Percentiles rank a stretch among this genome's conserved stretches.
These are phyloP conservation scores for Hydractinia echinata DNA, from an alignment of 30 jellyfish, hydroid and myxozoan genomes.

Conservation along the genomic window DNA sequence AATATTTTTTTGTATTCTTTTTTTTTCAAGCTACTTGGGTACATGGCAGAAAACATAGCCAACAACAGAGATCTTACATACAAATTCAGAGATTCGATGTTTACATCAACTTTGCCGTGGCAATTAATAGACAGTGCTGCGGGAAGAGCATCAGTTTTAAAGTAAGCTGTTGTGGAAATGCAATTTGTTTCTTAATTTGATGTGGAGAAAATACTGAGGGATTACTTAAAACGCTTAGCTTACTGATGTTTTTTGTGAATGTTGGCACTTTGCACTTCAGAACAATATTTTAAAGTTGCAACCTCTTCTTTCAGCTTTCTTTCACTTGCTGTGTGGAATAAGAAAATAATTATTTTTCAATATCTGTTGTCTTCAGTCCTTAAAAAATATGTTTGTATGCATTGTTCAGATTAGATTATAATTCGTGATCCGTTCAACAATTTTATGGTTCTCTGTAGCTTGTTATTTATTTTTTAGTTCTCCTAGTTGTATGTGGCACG, in stretches of 20 bases:
- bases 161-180: slow-evolving; percentile 34
- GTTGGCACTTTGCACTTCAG: neutral
- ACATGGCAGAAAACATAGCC: slow-evolving; percentile 47
- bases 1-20: neutral
- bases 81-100: slow-evolving; percentile 82
- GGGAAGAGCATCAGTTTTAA: slow-evolving; percentile 59
- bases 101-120: slow-evolving; percentile 74
- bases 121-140: slow-evolving; percentile 89
- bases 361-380: too few species aligned
- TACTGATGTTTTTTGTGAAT: neutral
- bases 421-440: neutral
- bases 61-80: slow-evolving; percentile 36
- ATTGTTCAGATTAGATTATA: too few species aligned
- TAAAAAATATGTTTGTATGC: too few species aligned
- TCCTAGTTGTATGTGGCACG: slow-evolving; percentile 81
- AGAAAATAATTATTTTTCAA: too few species aligned
- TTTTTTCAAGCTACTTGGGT: slow-evolving; percentile 45
- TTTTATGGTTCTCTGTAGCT: neutral
- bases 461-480: slow-evolving; percentile 47
- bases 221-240: neutral
- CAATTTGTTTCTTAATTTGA: neutral
- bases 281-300: neutral
- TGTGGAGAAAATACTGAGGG: too few species aligned
- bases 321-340: too few species aligned
- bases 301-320: neutral